A percentile compares a stretch with the other conserved stretches of the same genome.
phyloP scores from a whole-genome alignment of 2,113 vertebrate genomes.

The Aplodontia rufa region DNA sequence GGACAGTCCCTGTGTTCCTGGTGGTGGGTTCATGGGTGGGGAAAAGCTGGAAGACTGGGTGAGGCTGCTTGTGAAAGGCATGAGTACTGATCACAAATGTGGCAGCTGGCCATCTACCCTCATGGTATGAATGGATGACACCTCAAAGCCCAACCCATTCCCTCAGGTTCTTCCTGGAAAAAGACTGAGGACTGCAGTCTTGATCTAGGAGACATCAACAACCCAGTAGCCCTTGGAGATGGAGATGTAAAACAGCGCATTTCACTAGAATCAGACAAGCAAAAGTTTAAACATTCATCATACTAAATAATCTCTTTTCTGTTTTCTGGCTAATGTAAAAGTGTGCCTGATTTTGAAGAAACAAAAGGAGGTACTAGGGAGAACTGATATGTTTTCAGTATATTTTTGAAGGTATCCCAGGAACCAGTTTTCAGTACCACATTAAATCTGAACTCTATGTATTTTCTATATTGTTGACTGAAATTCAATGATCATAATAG shows the following conservation, averaged over 20 bases:
- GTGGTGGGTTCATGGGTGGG: rapidly evolving
- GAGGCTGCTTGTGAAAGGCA: not conserved
- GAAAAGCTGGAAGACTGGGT: not conserved
- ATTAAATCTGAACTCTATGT: slow-evolving; percentile 12
- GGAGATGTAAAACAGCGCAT: not conserved
- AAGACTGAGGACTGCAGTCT: not conserved
- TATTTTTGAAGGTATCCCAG: not conserved
- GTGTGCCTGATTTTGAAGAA: not conserved
- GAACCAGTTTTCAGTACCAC: not conserved
- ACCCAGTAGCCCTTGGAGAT: not conserved
- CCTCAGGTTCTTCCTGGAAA: not conserved
- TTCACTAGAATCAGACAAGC: not conserved
- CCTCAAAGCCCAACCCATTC: not conserved
- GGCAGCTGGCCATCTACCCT: not conserved
- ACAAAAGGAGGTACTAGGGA: not conserved
- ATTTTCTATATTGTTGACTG: slow-evolving; percentile 40
- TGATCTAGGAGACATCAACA: not conserved
- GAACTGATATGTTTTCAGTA: not conserved
- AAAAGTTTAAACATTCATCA: not conserved
- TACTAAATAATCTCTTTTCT: not conserved
- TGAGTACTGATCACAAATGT: not conserved
- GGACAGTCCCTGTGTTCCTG: not conserved
- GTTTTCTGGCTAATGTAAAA: not conserved
- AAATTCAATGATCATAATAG: slow-evolving; percentile 10
- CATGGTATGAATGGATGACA: not conserved